Percentiles rank a stretch among this genome's conserved stretches.
phyloP scores from a whole-genome alignment of 2,888 invertebrate species.

The Theristus sp. region DNA sequence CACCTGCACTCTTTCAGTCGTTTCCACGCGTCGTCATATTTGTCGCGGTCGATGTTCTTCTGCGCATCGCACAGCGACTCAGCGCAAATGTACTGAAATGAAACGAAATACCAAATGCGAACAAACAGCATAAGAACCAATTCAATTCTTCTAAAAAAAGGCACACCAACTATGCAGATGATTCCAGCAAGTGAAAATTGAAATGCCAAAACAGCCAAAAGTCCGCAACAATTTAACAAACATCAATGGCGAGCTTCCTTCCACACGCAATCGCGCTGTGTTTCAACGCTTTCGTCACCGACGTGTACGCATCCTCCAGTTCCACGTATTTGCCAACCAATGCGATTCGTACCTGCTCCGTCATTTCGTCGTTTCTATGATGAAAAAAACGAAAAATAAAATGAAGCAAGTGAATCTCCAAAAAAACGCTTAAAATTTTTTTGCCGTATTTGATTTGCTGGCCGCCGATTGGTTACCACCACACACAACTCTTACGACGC shows the following conservation, averaged over 20 bases:
- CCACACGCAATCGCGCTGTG: constrained; percentile 74
- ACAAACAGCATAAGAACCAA: no score
- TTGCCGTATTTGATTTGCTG: no score
- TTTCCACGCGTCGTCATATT: constrained; percentile 83
- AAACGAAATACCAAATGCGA: background rate
- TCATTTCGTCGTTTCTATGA: background rate
- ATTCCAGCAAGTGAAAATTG: no score
- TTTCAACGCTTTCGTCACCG: constrained; percentile 51
- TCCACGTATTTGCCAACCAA: constrained; percentile 92
- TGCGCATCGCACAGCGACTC: constrained; percentile 52
- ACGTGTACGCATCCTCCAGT: constrained; percentile 74
- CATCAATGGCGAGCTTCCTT: constrained; percentile 57
- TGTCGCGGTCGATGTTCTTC: constrained; percentile 52
- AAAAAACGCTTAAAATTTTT: no score
- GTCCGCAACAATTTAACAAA: no score
- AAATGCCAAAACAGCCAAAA: no score
- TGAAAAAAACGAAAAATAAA: background rate
- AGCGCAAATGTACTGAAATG: constrained; percentile 8
- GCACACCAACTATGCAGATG: no score
- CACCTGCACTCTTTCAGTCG: constrained; percentile 44
- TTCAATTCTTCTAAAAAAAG: no score
- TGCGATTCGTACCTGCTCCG: constrained; percentile 57
- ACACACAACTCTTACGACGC: no score
- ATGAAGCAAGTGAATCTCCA: no score
- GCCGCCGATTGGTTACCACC: no score